Evolutionary conservation across 2,113 vertebrate species (phyloP), one percentile per base, ranked within the genome.

Genomic region (Proterorhinus semilunaris): DNA sequence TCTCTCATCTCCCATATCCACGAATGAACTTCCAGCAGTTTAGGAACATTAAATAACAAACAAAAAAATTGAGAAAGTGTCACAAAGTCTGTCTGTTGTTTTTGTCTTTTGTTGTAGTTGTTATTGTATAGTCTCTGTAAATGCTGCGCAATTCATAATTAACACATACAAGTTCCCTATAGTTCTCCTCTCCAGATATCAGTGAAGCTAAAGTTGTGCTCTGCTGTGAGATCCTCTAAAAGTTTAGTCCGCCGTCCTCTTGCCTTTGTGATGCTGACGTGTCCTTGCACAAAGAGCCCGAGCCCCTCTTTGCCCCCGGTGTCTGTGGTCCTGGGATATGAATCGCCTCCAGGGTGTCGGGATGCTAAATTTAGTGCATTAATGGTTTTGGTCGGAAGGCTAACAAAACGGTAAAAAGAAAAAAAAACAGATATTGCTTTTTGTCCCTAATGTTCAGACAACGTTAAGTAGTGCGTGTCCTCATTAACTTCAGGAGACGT

Each of bases 401-500:
- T 16, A 6, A 16, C 0, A 16, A 11, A 27, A 27, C 57, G 63
- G 6, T 7, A 8, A 43, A 76, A 79, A 72, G 43, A 4, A 76
- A 79, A 72, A 46, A 4, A 43, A 3, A 17, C 11, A 43, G 52
- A 52, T 48, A 63, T 27, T 21, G 11, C 6, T n/a, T 21, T 36
- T 16, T 4, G 44, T 66, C 75, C 55, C 62, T 2, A 10, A 12
- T 52, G 72, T 53, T 63, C 47, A 50, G 55, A 43, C 0, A 0
- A 45, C 63, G 55, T 13, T 66, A 59, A 73, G 47, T 72, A 66
- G 59, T 68, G 63, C 21, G 44, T 79, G 72, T 73, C 65, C 48
- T 51, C 62, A 79, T 84, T 77, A 69, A 44, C 49, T 71, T 75
- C 62, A 3, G 10, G 47, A 71, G 48, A 80, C 63, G 67, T 68